Percentiles rank a stretch among this genome's conserved stretches.
These are phyloP conservation scores for Chaetoderma sp. DNA, from an alignment of 2,888 invertebrate genomes.

Conservation along the genomic window DNA sequence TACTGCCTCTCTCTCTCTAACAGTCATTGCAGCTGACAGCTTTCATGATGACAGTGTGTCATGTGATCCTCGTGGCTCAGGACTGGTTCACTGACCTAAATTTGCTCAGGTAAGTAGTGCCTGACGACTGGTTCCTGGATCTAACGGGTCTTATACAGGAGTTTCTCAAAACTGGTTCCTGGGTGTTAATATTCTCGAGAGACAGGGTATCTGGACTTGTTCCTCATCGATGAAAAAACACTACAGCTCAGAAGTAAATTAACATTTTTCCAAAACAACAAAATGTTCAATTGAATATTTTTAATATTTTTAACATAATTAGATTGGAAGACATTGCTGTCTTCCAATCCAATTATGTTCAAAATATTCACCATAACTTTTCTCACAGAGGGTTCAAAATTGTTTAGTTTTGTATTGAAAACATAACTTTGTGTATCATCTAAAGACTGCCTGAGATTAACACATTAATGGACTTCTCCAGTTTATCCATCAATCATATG, in stretches of 20 bases:
- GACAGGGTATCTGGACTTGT: not conserved
- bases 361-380: too few species aligned
- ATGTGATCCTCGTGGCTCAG: constrained; percentile 87
- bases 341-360: too few species aligned
- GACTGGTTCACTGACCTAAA: constrained; percentile 91
- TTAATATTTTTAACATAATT: too few species aligned
- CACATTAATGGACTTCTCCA: too few species aligned
- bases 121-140: not conserved
- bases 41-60: constrained; percentile 89
- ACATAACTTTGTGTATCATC: too few species aligned
- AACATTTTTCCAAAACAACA: too few species aligned
- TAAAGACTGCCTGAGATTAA: too few species aligned
- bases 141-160: not conserved
- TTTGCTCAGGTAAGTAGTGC: constrained; percentile 62
- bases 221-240: not conserved
- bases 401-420: not conserved
- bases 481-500: too few species aligned
- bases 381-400: not conserved
- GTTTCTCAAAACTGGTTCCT: not conserved
- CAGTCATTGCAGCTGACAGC: constrained; percentile 80
- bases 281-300: not conserved
- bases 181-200: too few species aligned
- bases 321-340: too few species aligned
- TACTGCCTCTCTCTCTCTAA: too few species aligned
- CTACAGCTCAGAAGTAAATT: too few species aligned